Conservation (phyloP, 1,140 invertebrate genomes). For the Mesaphorura yosii region DNA sequence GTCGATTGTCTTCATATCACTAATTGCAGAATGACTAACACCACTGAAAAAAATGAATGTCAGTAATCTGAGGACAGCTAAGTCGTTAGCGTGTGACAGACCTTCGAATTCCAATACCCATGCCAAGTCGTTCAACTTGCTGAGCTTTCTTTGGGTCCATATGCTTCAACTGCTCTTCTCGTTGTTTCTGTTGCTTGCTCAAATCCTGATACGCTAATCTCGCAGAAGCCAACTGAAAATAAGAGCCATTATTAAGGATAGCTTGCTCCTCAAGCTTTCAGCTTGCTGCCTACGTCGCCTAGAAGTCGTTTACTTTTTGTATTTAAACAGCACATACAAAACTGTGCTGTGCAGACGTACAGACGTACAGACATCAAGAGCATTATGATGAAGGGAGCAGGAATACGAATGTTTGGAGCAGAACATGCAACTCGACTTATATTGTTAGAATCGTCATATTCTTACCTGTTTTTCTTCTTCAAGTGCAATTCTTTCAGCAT, state of each 20-base stretch:
- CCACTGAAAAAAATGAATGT: conserved; percentile 42
- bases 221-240: conserved; percentile 53
- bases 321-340: too few species aligned
- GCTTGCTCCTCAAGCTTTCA: too few species aligned
- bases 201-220: conserved; percentile 82
- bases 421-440: background rate
- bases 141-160: conserved; percentile 76
- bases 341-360: too few species aligned
- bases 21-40: conserved; percentile 81
- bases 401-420: too few species aligned
- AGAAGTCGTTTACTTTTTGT: too few species aligned
- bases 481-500: conserved; percentile 39
- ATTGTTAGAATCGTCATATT: conserved; percentile 26
- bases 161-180: conserved; percentile 61
- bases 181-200: conserved; percentile 59
- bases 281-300: too few species aligned
- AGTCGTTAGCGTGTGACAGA: conserved; percentile 33
- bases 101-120: conserved; percentile 63
- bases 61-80: background rate
- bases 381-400: too few species aligned
- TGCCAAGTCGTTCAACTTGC: conserved; percentile 84
- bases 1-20: conserved; percentile 84
- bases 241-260: too few species aligned
- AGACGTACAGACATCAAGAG: too few species aligned
- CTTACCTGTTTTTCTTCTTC: conserved; percentile 45